Evolutionary conservation across 2,113 vertebrate species (phyloP), one percentile per base, ranked within the genome.

Genomic region (Toxotes jaculatrix): DNA sequence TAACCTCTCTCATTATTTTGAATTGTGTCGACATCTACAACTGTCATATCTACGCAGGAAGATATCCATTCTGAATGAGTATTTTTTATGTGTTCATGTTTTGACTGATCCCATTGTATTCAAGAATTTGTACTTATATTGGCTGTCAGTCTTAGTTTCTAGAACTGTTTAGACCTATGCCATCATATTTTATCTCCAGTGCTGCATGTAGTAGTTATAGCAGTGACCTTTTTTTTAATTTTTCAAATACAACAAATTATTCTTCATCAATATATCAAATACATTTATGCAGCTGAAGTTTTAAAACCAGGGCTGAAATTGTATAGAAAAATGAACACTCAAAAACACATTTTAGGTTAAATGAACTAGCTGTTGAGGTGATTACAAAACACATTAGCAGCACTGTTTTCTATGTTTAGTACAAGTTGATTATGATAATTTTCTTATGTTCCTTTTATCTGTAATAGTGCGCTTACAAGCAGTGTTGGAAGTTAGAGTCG

Each of bases 1-100:
- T 86, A 86, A 91, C 80, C 84, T 75, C 82, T 88, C 83, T 87
- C 80, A 83, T 91, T 91, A 89, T 89, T 85, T 86, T 75, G 77
- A 90, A 86, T 87, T 79, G 79, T 90, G 80, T 90, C 72, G 64
- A 89, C 84, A 88, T 84, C 79, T 65, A 61, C 64, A 75, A 60
- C 74, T 79, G 87, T 89, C 79, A 87, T 43, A 73, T 66, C 71
- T 45, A 2, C 45, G 82, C 74, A 73, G 40, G n/a, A 69, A 63
- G 57, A 81, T 61, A 77, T 71, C 65, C 67, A 53, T 66, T 65
- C 56, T 70, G 65, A 5, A 70, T 45, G 36, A 73, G 38, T 63
- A 55, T 47, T 79, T 85, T 77, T 74, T 71, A 38, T 4, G 14
- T 27, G 0, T 55, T 82, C 62, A n/a, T 84, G 53, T 80, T 87